These are phyloP conservation scores for Clarias laeviceps DNA, from an alignment of 2,797 vertebrate genomes.

Conservation along the genomic window DNA sequence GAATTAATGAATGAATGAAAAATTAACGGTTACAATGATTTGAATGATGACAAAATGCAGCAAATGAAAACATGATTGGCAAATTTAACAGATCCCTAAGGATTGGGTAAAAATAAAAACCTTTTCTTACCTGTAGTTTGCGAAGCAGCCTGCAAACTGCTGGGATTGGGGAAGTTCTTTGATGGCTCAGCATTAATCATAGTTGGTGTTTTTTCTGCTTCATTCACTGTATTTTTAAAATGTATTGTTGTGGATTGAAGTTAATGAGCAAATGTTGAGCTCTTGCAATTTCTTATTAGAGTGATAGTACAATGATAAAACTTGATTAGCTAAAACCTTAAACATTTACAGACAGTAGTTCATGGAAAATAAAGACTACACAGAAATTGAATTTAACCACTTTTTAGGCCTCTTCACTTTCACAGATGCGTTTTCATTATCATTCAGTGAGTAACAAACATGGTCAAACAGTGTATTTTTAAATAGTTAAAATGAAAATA, in stretches of 20 bases:
- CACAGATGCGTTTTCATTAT: neutral
- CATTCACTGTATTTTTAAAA: constrained; percentile 64
- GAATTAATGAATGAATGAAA: neutral
- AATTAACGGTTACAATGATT: neutral
- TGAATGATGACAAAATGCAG: neutral
- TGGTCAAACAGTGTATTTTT: neutral
- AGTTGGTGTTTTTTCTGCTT: constrained; percentile 22
- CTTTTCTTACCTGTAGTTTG: constrained; percentile 50
- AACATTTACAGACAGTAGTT: neutral
- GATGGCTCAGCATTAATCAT: constrained; percentile 23
- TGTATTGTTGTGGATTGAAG: neutral
- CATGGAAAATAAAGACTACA: neutral
- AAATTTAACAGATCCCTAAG: neutral
- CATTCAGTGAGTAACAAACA: neutral
- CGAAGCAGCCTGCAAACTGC: neutral
- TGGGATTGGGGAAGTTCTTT: neutral
- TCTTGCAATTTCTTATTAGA: neutral
- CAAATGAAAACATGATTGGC: neutral
- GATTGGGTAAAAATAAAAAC: neutral
- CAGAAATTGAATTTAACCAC: neutral
- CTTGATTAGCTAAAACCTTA: neutral
- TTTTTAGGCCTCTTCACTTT: neutral
- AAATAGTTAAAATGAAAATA: neutral
- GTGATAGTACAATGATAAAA: neutral
- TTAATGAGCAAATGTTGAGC: neutral